Percentiles rank a stretch among this genome's conserved stretches.
Conservation (phyloP, 2,113 vertebrate genomes). For the Phainopepla nitens region DNA sequence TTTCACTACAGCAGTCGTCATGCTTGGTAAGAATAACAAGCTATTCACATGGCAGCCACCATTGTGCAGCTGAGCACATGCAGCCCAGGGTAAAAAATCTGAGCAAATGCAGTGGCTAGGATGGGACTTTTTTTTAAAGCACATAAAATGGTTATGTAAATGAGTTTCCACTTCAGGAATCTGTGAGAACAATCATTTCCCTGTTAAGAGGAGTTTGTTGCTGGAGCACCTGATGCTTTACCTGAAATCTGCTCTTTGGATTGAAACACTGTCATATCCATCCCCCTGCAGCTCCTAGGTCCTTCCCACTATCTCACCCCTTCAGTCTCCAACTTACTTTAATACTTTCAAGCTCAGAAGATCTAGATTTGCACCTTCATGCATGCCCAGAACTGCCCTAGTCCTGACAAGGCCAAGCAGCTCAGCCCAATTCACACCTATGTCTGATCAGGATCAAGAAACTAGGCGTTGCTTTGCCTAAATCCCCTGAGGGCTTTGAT, state of each 20-base stretch:
- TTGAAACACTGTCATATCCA: not conserved
- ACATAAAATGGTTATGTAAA: not conserved
- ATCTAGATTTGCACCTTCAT: not conserved
- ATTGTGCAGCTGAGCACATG: not conserved
- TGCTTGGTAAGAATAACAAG: constrained; percentile 30
- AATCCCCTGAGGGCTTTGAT: constrained; percentile 1
- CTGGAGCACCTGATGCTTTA: not conserved
- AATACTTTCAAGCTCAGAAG: not conserved
- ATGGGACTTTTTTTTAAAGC: not conserved
- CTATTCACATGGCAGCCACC: not conserved
- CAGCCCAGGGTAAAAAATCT: not conserved
- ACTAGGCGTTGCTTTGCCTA: constrained; percentile 21
- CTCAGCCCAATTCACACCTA: constrained; percentile 47
- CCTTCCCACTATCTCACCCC: not conserved
- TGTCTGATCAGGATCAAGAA: constrained; percentile 41
- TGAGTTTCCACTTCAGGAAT: not conserved
- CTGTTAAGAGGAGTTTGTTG: not conserved
- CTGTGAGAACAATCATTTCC: not conserved
- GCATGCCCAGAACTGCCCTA: constrained; percentile 50
- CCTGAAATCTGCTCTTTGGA: not conserved
- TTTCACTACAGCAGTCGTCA: constrained; percentile 29
- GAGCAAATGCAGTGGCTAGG: not conserved
- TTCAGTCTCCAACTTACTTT: not conserved
- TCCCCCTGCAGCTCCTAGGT: not conserved
- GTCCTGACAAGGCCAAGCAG: constrained; percentile 34